A percentile compares a stretch with the other conserved stretches of the same genome.
These are phyloP conservation scores for Candoia aspera DNA, from an alignment of 2,113 vertebrate species.

Conservation along the genomic window DNA sequence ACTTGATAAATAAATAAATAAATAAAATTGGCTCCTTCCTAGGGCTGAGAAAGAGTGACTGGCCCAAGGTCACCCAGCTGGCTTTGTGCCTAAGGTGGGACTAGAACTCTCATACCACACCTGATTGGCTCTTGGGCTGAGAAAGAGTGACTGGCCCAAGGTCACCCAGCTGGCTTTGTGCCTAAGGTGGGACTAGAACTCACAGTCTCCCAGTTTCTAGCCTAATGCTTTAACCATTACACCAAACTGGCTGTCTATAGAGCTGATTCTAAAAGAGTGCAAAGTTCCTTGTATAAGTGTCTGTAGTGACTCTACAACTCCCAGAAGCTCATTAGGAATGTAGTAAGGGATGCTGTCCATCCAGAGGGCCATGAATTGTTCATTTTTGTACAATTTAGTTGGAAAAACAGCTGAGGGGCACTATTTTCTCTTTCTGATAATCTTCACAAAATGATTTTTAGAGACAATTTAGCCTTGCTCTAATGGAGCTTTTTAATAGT, in stretches of 20 bases:
- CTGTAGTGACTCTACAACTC: background rate
- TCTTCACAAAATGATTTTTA: background rate
- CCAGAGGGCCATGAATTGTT: background rate
- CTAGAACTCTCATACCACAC: too few species aligned
- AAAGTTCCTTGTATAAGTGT: background rate
- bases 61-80: too few species aligned
- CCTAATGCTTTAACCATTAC: background rate
- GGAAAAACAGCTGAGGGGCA: background rate
- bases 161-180: background rate
- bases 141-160: background rate
- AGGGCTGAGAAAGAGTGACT: too few species aligned
- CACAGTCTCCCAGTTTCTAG: background rate
- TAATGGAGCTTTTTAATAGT: background rate
- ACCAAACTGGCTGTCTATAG: background rate
- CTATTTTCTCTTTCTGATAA: background rate
- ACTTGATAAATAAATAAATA: too few species aligned
- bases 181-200: background rate
- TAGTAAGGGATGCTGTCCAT: background rate
- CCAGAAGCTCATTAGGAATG: background rate
- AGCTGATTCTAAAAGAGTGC: background rate
- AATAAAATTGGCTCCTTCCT: too few species aligned
- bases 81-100: too few species aligned
- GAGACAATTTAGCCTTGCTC: background rate
- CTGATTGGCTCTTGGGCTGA: background rate
- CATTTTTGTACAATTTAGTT: background rate